A percentile compares a stretch with the other conserved stretches of the same genome.
These are phyloP conservation scores for Lampris incognitus DNA, from an alignment of 2,113 vertebrate species.

Conservation along the genomic window DNA sequence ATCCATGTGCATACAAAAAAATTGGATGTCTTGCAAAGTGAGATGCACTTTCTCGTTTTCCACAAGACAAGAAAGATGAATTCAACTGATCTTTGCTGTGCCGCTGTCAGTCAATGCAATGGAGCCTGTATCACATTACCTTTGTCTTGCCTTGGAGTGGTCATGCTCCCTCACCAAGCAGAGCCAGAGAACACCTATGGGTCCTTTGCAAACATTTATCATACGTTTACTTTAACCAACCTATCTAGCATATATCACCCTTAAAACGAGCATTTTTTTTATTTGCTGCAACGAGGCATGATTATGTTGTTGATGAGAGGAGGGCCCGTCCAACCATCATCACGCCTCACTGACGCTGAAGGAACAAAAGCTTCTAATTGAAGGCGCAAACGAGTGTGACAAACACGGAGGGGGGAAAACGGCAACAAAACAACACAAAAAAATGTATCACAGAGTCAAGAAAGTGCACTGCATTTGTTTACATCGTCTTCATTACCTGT, in stretches of 20 bases:
- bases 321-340: slow-evolving; percentile 55
- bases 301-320: slow-evolving; percentile 44
- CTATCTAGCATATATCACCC: background rate
- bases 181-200: slow-evolving; percentile 10
- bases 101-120: slow-evolving; percentile 68
- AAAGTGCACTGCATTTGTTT: slow-evolving; percentile 20
- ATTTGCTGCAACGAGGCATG: slow-evolving; percentile 54
- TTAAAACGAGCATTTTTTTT: slow-evolving; percentile 1
- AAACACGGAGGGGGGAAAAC: slow-evolving; percentile 5
- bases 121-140: slow-evolving; percentile 80
- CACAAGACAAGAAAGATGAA: slow-evolving; percentile 41
- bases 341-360: slow-evolving; percentile 32
- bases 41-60: slow-evolving; percentile 35
- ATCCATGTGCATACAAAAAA: slow-evolving; percentile 10
- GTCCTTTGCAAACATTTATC: slow-evolving; percentile 25
- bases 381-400: slow-evolving; percentile 1
- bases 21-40: background rate
- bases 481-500: slow-evolving; percentile 70
- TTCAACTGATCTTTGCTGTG: slow-evolving; percentile 60
- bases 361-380: slow-evolving; percentile 54
- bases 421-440: background rate
- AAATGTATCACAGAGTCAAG: background rate
- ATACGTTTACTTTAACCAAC: background rate
- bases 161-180: slow-evolving; percentile 42
- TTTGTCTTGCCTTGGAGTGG: slow-evolving; percentile 74